Base-by-base conservation (phyloP, 2,888 invertebrate genomes). In the Smittia sp. region DNA sequence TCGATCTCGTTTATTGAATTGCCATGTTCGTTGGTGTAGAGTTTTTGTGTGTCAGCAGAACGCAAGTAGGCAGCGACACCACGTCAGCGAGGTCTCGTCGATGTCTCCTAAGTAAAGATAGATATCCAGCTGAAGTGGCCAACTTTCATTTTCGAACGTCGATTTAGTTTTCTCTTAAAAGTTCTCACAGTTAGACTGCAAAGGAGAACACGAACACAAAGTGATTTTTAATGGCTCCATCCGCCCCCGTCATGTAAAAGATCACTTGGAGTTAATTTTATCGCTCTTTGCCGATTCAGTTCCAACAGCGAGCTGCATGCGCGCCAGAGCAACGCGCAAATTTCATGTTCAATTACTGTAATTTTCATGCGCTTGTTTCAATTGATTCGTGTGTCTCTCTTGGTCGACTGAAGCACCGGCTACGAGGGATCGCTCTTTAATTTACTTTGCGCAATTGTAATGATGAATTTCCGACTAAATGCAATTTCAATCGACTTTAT, bases 151-250 rank as follows among this genome's bases (percentile, higher is more conserved):
- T 46, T 46, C 15, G 46, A 11, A 46, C 38, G 11, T 46, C 11
- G 15, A 15, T n/a, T 46, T 46, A 15, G n/a, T 15, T 18, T n/a
- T 15, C 52, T n/a, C n/a, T n/a, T n/a, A n/a, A n/a, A n/a, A n/a
- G 15, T 15, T 52, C 52, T 58, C 58, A 4, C 18, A 18, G 3
- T 58, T 11, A 27, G 52, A 52, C 25, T 41, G 41, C 52, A 52
- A 25, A 69, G n/a, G 27, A 69, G 27, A 41, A 69, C 69, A 69
- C 27, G 69, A 69, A 24, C 69, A 52, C 69, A 69, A 69, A 69
- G 69, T 69, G 69, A 41, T 52, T 69, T 69, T 69, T 69, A 69
- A 69, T 69, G 69, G 41, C 69, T 69, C 52, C 54, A 22, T 7
- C 4, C 69, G 69, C 69, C 69, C 54, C 41, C 69, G 24, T 25